Evolutionary conservation across 1,140 invertebrate species (phyloP).

Genomic region (Steinernema khuongi): DNA sequence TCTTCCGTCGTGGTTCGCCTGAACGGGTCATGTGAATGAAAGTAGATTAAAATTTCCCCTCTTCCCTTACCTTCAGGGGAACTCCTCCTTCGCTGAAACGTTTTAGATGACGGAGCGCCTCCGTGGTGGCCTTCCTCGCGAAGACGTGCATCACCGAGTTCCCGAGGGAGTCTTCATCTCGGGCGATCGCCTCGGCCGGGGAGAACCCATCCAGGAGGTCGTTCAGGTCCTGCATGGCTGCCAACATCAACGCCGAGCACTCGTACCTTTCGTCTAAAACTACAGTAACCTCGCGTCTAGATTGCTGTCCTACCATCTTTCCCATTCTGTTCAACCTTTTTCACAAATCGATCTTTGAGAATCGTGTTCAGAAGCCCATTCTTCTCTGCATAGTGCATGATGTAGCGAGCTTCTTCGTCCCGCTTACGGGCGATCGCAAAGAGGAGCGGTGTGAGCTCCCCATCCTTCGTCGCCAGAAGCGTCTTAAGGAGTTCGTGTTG

Average conservation of each 20-base stretch:
- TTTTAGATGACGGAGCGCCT: neutral
- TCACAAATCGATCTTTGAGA: neutral
- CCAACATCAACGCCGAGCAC: neutral
- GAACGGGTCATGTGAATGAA: neutral
- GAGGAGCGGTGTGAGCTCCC: slow-evolving; percentile 22
- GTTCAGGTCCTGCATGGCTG: neutral
- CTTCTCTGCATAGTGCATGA: neutral
- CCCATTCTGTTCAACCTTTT: slow-evolving; percentile 1
- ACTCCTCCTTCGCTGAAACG: neutral
- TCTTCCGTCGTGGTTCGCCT: slow-evolving; percentile 21
- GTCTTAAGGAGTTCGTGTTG: slow-evolving; percentile 22
- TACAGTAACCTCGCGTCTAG: too few species aligned
- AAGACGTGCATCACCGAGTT: neutral
- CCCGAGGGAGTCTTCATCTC: neutral
- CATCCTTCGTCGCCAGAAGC: neutral
- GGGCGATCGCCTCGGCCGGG: neutral
- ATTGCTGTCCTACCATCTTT: too few species aligned
- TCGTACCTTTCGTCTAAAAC: neutral
- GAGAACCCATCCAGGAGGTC: neutral
- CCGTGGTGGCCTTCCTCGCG: neutral
- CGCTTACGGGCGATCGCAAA: slow-evolving; percentile 22
- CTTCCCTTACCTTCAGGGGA: neutral
- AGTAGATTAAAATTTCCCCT: neutral
- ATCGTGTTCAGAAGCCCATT: neutral
- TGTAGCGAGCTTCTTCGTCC: neutral